Evolutionary conservation across 2,888 invertebrate species (phyloP), one percentile per base, ranked within the genome.

Genomic region (Baronia brevicornis): DNA sequence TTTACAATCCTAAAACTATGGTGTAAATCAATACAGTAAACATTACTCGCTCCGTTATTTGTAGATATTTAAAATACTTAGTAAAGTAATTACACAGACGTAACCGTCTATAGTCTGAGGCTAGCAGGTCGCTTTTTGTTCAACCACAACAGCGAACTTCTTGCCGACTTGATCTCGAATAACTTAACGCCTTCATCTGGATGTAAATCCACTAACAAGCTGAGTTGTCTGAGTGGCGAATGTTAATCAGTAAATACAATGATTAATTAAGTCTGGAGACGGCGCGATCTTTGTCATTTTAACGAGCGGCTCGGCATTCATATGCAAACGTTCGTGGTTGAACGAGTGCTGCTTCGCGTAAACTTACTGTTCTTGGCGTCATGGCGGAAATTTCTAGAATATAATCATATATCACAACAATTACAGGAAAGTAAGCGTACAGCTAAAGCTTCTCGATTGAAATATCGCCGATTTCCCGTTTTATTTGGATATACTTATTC

Each of bases 211-310:
- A 48, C 49, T 63, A 63, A 68, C 64, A 55, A 57, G 55, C 45
- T 47, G 60, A 68, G 59, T 63, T 66, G 61, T 54, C 60, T 64
- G 60, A 62, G 66, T 60, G 54, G 57, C 52, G 58, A 57, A 74
- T 73, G 74, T 65, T 70, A 72, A 77, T 77, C 69, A 73, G 70
- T 61, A 64, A 71, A 69, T 60, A 71, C 73, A 75, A 75, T 77
- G 75, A 80, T 77, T 78, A 79, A 79, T 80, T 75, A 73, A 78
- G 65, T 71, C 71, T 61, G 58, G 38, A 40, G 56, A 36, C 54
- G 60, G 54, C 53, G 55, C 56, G 64, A 69, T 73, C 77, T 75
- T 82, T 80, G 79, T 78, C 68, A 78, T 79, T 79, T 62, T 70
- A 73, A 79, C 77, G 69, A 74, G 68, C 40, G 45, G 50, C 46